Base-by-base conservation (phyloP, 2,888 invertebrate genomes). In the Drosophila aldrichi region DNA sequence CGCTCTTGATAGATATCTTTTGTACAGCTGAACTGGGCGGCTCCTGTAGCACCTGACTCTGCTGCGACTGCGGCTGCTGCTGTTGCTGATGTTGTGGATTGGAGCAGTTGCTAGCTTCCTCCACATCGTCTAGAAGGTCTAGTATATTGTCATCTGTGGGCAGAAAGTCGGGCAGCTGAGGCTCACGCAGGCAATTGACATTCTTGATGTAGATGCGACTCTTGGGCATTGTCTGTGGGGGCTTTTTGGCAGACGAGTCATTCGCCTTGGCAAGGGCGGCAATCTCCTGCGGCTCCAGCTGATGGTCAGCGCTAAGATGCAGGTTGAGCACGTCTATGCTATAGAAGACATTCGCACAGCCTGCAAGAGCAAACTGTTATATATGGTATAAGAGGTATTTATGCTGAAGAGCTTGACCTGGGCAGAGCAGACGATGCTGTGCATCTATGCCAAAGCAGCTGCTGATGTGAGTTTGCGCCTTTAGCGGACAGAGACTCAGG, bases 221-320 rank as follows among this genome's bases (percentile, higher is more conserved):
- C 61, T 91, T 91, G 22, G 88, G 22, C 12, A 44, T n/a, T 4
- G 52, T 49, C n/a, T 60, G 57, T 0, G 56, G 32, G 10, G 2
- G 5, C 8, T 61, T 70, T 20, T 66, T 69, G 18, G 52, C 29
- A 3, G 40, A 5, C 20, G 51, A 40, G 7, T 74, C 74, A 25
- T 8, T 67, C 8, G 63, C 9, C 14, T 74, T 71, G 10, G 41
- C 52, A 4, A 84, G 49, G 1, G 75, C 52, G n/a, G 72, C 34
- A n/a, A 80, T 65, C 52, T 86, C 86, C 32, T 69, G 69, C 8
- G 78, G 66, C 34, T 80, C 94, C 93, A 96, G 95, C 91, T 95
- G 94, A 89, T 96, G 96, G 89, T 96, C 96, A 82, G 95, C 94
- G 29, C 95, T 94, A 7, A 96, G 92, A 90, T 96, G 96, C 7